Conservation (phyloP, 1,140 invertebrate genomes). For the Amyelois transitella region DNA sequence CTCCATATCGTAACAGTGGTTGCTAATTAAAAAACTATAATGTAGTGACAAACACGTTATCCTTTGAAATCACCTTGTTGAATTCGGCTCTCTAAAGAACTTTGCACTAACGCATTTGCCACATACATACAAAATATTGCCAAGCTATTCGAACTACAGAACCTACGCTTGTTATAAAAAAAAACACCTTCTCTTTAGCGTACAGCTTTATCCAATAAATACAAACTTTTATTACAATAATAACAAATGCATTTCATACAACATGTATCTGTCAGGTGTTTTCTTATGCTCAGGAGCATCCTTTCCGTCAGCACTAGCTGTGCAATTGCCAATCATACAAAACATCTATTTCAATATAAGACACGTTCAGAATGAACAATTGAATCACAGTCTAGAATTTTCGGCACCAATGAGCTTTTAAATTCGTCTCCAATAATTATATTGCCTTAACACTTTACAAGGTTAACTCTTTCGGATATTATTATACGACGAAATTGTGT, state of each 20-base stretch:
- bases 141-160: constrained; percentile 61
- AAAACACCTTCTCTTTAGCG: constrained; percentile 32
- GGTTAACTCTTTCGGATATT: constrained; percentile 28
- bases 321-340: constrained; percentile 65
- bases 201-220: constrained; percentile 7
- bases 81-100: constrained; percentile 11
- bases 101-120: constrained; percentile 21
- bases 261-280: constrained; percentile 37
- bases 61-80: not conserved
- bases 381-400: constrained; percentile 73
- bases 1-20: constrained; percentile 66
- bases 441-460: constrained; percentile 35
- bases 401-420: constrained; percentile 70
- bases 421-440: constrained; percentile 59
- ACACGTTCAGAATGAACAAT: constrained; percentile 72
- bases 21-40: constrained; percentile 46
- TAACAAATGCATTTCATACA: constrained; percentile 61
- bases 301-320: constrained; percentile 38
- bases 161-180: constrained; percentile 48
- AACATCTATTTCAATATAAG: constrained; percentile 74
- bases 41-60: constrained; percentile 33
- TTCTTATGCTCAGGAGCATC: constrained; percentile 29
- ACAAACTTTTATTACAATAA: constrained; percentile 35
- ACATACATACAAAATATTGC: constrained; percentile 43
- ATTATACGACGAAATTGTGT: constrained; percentile 34